These are phyloP conservation scores for Pseudorasbora parva DNA, from an alignment of 2,113 vertebrate genomes.

Conservation along the genomic window DNA sequence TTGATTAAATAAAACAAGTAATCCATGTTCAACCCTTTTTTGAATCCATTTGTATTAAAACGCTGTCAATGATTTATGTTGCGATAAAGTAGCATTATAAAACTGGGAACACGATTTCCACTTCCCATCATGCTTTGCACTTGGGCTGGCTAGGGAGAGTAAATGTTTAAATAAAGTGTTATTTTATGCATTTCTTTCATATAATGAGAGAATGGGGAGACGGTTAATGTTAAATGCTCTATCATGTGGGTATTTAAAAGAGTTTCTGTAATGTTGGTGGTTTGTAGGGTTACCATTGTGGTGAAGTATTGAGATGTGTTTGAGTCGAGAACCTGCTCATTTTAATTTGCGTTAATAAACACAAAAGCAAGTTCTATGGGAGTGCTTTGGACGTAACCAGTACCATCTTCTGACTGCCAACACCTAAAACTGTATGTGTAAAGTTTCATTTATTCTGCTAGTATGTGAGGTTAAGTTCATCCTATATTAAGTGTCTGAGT, in stretches of 20 bases:
- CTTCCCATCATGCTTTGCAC: neutral
- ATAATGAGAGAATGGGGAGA: neutral
- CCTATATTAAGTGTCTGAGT: too few relatives aligned
- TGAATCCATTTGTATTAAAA: neutral
- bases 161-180: neutral
- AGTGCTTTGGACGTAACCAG: neutral
- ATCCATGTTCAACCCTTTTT: neutral
- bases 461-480: neutral
- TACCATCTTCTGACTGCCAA: neutral
- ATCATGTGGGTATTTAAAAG: neutral
- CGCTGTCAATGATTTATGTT: neutral
- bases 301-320: neutral
- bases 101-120: neutral
- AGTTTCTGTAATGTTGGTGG: neutral
- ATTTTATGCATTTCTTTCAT: neutral
- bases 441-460: neutral
- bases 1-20: neutral
- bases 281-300: neutral
- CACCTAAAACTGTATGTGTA: neutral
- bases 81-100: neutral
- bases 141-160: neutral
- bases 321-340: neutral
- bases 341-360: neutral
- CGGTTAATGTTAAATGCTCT: neutral
- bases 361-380: neutral